A percentile compares a stretch with the other conserved stretches of the same genome.
phyloP scores from a whole-genome alignment of 1,140 invertebrate species.

The Conus ventricosus region DNA sequence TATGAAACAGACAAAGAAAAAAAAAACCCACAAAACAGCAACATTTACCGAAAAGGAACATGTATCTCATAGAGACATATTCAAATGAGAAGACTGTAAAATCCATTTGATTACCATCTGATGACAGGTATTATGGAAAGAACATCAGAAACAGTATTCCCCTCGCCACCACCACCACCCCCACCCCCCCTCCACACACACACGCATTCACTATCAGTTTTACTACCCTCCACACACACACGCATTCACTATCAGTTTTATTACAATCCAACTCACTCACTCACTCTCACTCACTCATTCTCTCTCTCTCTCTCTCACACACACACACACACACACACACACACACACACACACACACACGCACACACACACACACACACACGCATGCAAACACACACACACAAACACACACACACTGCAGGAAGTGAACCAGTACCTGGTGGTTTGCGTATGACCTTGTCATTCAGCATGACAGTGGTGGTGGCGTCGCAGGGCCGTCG shows the following conservation, averaged over 20 bases:
- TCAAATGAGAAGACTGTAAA: no score
- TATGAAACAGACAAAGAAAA: no score
- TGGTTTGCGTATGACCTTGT: neutral
- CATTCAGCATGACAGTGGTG: neutral
- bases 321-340: neutral
- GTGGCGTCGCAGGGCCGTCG: constrained; percentile 38
- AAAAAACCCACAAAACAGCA: no score
- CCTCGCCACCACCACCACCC: neutral
- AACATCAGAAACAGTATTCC: no score
- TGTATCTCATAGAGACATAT: no score
- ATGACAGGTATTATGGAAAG: no score
- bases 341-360: neutral
- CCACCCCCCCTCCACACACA: neutral
- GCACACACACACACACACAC: neutral
- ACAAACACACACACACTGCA: neutral
- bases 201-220: neutral
- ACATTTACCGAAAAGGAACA: no score
- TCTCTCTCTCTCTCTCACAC: neutral
- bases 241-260: neutral
- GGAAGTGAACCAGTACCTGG: neutral
- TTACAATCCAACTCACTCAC: neutral
- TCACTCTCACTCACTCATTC: neutral
- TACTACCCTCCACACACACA: neutral
- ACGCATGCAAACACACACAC: neutral
- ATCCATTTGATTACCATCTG: no score